Percentiles rank a stretch among this genome's conserved stretches.
Conservation (phyloP, 2,888 invertebrate genomes). For the Thalpophila matura region DNA sequence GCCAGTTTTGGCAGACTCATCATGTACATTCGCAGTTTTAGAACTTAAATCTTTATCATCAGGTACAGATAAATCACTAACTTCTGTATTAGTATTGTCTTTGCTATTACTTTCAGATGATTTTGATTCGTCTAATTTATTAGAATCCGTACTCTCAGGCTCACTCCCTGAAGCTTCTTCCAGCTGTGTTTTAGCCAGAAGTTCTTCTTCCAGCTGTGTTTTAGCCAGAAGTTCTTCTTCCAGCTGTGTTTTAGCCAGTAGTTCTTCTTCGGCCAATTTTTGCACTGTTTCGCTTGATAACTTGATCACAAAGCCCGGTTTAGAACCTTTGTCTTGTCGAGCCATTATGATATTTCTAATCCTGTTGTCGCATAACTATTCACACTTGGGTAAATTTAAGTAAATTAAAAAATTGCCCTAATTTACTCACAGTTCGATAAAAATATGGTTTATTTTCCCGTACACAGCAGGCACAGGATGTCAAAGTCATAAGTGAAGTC, state of each 20-base stretch:
- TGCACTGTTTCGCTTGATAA: slow-evolving; percentile 86
- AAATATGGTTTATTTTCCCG: slow-evolving; percentile 39
- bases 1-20: slow-evolving; percentile 7
- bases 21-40: not conserved
- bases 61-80: slow-evolving; percentile 18
- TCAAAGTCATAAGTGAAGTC: slow-evolving; percentile 16
- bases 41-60: slow-evolving; percentile 14
- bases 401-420: slow-evolving; percentile 14
- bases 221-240: too few species aligned
- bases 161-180: slow-evolving; percentile 37
- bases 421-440: slow-evolving; percentile 9
- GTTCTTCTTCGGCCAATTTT: slow-evolving; percentile 83
- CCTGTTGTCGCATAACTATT: slow-evolving; percentile 12
- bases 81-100: slow-evolving; percentile 16
- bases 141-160: slow-evolving; percentile 15
- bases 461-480: slow-evolving; percentile 14
- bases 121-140: slow-evolving; percentile 12
- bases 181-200: too few species aligned
- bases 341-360: slow-evolving; percentile 69
- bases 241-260: slow-evolving; percentile 64
- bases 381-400: not conserved
- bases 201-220: too few species aligned
- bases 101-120: slow-evolving; percentile 12
- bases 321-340: slow-evolving; percentile 75
- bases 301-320: slow-evolving; percentile 87